phyloP scores from a whole-genome alignment of 2,888 invertebrate species.

The Phlogophora meticulosa region DNA sequence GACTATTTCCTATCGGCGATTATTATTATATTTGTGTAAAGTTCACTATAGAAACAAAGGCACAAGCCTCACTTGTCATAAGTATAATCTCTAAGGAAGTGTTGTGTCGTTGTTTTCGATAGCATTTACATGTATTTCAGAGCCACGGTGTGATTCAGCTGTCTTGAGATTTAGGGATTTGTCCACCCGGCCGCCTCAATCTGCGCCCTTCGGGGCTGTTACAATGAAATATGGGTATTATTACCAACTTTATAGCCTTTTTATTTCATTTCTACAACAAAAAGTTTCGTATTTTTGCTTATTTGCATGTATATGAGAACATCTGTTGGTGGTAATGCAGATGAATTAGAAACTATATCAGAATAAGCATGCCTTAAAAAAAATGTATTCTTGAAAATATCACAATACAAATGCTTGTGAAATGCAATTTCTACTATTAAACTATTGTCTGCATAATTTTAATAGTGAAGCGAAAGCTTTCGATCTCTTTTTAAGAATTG shows the following conservation, averaged over 20 bases:
- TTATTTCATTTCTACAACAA: conserved; percentile 75
- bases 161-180: conserved; percentile 69
- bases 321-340: conserved; percentile 55
- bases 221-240: conserved; percentile 78
- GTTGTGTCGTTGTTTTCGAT: conserved; percentile 38
- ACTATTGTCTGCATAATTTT: no score
- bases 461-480: no score
- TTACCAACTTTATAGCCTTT: conserved; percentile 76
- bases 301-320: conserved; percentile 61
- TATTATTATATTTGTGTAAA: no score
- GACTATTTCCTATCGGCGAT: no score
- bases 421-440: background rate
- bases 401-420: conserved; percentile 2
- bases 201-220: conserved; percentile 69
- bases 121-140: conserved; percentile 48
- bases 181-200: conserved; percentile 71
- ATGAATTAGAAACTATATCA: conserved; percentile 38
- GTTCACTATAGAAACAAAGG: conserved; percentile 30
- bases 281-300: conserved; percentile 69
- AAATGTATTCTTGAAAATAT: background rate
- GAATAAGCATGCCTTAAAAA: background rate
- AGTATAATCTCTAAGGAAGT: conserved; percentile 39
- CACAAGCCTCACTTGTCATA: conserved; percentile 19
- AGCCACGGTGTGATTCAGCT: conserved; percentile 19
- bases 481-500: no score